Evolutionary conservation across 2,888 invertebrate genomes (phyloP).

Genomic region (Limnephilus lunatus): DNA sequence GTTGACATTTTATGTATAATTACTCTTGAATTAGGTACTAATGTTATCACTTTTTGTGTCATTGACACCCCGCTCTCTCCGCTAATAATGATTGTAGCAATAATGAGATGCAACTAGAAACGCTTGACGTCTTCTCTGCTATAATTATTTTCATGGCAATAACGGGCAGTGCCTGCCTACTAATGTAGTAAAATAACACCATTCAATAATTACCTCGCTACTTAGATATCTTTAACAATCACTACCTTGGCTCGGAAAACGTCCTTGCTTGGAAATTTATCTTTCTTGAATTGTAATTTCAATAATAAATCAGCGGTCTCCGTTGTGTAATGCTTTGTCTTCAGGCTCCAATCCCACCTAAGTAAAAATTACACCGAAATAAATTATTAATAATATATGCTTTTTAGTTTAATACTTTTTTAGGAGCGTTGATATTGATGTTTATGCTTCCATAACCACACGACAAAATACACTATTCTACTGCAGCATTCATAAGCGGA

Average conservation of each 20-base stretch:
- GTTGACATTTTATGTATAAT: neutral
- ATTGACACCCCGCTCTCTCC: neutral
- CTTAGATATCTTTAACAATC: neutral
- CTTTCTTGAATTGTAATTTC: neutral
- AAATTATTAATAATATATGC: neutral
- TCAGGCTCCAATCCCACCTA: neutral
- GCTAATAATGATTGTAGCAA: neutral
- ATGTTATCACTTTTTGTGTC: neutral
- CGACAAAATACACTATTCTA: too few relatives aligned
- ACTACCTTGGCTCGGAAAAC: neutral
- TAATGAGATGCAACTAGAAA: neutral
- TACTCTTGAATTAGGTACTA: neutral
- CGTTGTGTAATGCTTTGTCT: neutral
- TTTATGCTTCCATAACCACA: neutral
- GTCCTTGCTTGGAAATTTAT: neutral
- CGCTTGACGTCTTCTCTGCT: neutral
- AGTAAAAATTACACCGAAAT: neutral
- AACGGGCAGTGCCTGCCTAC: neutral
- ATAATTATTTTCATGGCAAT: neutral
- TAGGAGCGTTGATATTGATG: neutral
- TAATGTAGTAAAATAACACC: neutral
- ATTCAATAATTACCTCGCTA: neutral
- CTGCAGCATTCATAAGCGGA: too few relatives aligned
- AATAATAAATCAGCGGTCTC: neutral
- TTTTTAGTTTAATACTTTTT: neutral